Percentiles rank a stretch among this genome's conserved stretches.
phyloP scores from a whole-genome alignment of 2,113 vertebrate genomes.

The Petaurus breviceps region DNA sequence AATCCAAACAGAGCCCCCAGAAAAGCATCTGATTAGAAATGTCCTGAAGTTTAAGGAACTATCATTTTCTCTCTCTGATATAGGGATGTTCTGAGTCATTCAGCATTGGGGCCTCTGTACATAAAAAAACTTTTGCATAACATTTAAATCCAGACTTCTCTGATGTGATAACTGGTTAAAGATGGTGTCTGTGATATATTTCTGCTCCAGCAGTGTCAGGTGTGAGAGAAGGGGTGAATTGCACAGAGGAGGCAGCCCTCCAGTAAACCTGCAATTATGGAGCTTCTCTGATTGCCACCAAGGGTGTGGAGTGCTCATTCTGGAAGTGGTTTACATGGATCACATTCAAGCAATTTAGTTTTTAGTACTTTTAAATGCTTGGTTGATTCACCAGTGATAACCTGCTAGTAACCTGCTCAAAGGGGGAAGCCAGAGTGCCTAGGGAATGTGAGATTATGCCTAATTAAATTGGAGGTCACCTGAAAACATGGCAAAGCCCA shows the following conservation, averaged over 20 bases:
- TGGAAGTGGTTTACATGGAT: neutral
- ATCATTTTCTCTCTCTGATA: neutral
- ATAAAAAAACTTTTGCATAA: slow-evolving; percentile 15
- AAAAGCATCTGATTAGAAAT: neutral
- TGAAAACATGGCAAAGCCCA: too few species aligned
- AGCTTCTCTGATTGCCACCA: slow-evolving; percentile 10
- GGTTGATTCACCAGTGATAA: neutral
- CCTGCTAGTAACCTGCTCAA: neutral
- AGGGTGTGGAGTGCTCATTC: neutral
- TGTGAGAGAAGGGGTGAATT: neutral
- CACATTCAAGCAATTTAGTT: neutral
- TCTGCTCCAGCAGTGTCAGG: neutral
- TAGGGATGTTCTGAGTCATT: slow-evolving; percentile 22
- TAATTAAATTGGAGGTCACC: neutral
- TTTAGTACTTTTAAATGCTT: slow-evolving; percentile 13
- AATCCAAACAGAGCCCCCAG: neutral
- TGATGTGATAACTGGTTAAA: slow-evolving; percentile 36
- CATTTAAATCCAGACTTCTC: neutral
- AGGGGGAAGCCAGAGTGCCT: neutral
- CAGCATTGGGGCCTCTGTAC: neutral
- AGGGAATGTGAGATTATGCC: neutral
- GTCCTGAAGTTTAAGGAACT: slow-evolving; percentile 30
- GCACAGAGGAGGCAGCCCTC: slow-evolving; percentile 25
- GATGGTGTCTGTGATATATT: neutral
- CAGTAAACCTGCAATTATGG: neutral